Conservation (phyloP, 2,113 vertebrate species). For the Atlantisia rogersi region DNA sequence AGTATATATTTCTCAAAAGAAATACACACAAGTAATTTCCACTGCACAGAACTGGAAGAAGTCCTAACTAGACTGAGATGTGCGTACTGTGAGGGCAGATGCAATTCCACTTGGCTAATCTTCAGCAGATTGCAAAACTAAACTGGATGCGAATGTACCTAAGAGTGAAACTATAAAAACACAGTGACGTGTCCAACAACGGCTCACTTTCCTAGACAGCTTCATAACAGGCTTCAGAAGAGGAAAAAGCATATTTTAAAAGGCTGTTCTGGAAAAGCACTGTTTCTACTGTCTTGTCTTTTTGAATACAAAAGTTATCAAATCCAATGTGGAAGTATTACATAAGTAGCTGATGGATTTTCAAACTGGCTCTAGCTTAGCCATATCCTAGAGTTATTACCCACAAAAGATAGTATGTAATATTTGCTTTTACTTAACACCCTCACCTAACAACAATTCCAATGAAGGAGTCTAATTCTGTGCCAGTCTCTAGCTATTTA, state of each 20-base stretch:
- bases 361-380: not conserved
- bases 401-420: not conserved
- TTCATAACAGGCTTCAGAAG: not conserved
- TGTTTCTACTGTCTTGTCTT: not conserved
- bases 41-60: not conserved
- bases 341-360: not conserved
- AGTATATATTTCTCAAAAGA: not conserved
- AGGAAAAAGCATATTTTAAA: conserved; percentile 11
- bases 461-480: not conserved
- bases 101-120: not conserved
- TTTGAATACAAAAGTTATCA: not conserved
- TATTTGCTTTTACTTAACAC: too few relatives aligned
- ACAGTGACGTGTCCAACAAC: not conserved
- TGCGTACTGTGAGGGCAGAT: not conserved
- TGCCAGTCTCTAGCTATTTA: not conserved
- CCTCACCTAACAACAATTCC: not conserved
- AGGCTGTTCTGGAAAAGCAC: not conserved
- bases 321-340: not conserved
- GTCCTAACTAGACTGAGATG: not conserved
- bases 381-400: not conserved
- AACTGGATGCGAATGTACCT: not conserved
- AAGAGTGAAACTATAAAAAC: conserved; percentile 26
- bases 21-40: not conserved
- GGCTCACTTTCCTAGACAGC: conserved; percentile 51
- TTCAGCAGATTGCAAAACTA: conserved; percentile 32